Percentiles rank a stretch among this genome's conserved stretches.
Conservation (phyloP, 2,797 vertebrate species). For the Poecilia wingei region DNA sequence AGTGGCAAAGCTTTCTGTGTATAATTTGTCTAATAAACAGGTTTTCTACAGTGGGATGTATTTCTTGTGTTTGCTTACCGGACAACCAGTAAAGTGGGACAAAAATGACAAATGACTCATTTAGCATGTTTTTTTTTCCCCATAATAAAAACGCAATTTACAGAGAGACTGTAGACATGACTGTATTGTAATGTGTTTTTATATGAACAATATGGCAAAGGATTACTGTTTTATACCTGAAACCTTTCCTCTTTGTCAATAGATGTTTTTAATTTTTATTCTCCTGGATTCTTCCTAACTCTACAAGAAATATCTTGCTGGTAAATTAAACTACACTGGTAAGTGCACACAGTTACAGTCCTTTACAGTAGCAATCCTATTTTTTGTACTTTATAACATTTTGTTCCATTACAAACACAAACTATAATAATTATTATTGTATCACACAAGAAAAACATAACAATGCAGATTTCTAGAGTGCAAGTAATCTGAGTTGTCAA, state of each 20-base stretch:
- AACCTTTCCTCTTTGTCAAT: neutral
- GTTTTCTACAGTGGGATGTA: conserved; percentile 95
- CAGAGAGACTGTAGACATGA: neutral
- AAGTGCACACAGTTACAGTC: neutral
- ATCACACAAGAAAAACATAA: neutral
- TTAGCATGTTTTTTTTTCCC: neutral
- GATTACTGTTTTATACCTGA: neutral
- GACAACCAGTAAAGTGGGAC: conserved; percentile 4
- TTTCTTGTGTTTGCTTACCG: conserved; percentile 73
- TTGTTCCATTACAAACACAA: neutral
- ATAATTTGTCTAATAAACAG: conserved; percentile 99
- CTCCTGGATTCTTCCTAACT: neutral
- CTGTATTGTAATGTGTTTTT: neutral
- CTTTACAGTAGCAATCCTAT: neutral
- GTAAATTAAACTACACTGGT: conserved; percentile 1
- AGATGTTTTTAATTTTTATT: neutral
- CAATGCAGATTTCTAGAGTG: neutral
- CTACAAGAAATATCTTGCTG: neutral
- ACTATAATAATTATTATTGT: neutral
- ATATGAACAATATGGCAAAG: neutral
- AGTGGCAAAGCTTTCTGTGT: conserved; percentile 99
- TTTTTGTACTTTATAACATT: neutral
- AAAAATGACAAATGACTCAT: neutral
- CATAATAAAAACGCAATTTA: neutral
- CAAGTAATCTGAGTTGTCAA: neutral